Conservation (phyloP, 1,140 invertebrate species). For the Callitettix versicolor region DNA sequence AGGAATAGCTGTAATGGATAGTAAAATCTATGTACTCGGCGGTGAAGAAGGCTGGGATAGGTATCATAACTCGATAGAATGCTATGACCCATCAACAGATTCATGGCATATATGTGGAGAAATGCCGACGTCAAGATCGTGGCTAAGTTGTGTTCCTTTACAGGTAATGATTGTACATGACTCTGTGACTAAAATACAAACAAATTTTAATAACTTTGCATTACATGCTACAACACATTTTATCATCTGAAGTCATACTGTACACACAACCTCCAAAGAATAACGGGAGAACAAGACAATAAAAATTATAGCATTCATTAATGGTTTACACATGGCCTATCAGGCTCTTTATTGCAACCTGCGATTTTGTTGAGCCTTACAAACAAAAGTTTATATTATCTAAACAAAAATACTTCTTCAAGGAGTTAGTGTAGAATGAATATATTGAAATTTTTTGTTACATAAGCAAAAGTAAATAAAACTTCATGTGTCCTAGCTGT, state of each 20-base stretch:
- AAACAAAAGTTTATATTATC: no score
- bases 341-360: background rate
- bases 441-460: no score
- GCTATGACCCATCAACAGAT: slow-evolving; percentile 36
- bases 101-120: slow-evolving; percentile 38
- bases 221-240: background rate
- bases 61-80: slow-evolving; percentile 39
- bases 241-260: no score
- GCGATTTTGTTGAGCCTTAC: no score
- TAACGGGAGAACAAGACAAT: background rate
- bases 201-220: background rate
- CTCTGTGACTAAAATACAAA: background rate
- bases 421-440: no score
- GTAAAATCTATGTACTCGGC: slow-evolving; percentile 40
- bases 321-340: background rate
- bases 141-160: slow-evolving; percentile 40
- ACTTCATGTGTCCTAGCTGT: no score
- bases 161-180: slow-evolving; percentile 23
- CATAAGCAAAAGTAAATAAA: no score
- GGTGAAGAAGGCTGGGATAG: slow-evolving; percentile 45
- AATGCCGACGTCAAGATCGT: slow-evolving; percentile 42
- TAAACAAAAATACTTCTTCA: no score
- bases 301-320: background rate
- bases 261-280: no score
- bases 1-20: slow-evolving; percentile 38